Base-by-base conservation (phyloP, 2,888 invertebrate genomes). In the Chrysina gloriosa region DNA sequence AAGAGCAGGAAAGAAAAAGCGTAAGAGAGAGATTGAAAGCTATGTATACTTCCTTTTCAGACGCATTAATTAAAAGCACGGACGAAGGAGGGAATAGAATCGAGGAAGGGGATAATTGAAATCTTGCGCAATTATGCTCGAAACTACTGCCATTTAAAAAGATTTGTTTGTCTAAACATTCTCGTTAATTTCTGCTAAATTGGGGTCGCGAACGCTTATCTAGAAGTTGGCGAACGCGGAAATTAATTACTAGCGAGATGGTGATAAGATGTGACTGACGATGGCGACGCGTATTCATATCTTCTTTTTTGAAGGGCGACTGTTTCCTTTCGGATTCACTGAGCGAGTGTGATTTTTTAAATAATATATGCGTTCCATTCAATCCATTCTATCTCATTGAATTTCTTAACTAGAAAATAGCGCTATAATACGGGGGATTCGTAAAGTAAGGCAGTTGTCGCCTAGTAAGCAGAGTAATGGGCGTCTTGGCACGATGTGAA, bases 91-190 rank as follows among this genome's bases (percentile, higher is more conserved):
- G 25, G 19, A 11, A 19, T 50, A 50, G 27, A 50, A 50, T 50
- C 27, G 27, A 50, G 11, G 50, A 14, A 50, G 11, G 42, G 27
- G 25, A 25, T 50, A 50, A 50, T 27, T 29, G 50, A 50, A 16
- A 50, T 50, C 50, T 50, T 27, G 50, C 50, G 50, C 50, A 50
- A 50, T 50, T 50, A 50, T 25, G 2, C 27, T 23, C 14, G n/a
- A 27, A 25, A 21, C 25, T 14, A 1, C n/a, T 16, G 11, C 27
- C 11, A 27, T 50, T 50, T 50, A 50, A 6, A 50, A 50, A 6
- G 16, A 6, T 50, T 25, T 27, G n/a, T 27, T 50, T 50, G 50
- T 50, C 27, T 14, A 19, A 14, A 4, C 5, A 19, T 42, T 7
- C 7, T 42, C 19, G 42, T 42, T 42, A 42, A 19, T 42, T 42